Base-by-base conservation (phyloP, 37 sponge, comb jelly and placozoan species). In the Eunapius fragilis region DNA sequence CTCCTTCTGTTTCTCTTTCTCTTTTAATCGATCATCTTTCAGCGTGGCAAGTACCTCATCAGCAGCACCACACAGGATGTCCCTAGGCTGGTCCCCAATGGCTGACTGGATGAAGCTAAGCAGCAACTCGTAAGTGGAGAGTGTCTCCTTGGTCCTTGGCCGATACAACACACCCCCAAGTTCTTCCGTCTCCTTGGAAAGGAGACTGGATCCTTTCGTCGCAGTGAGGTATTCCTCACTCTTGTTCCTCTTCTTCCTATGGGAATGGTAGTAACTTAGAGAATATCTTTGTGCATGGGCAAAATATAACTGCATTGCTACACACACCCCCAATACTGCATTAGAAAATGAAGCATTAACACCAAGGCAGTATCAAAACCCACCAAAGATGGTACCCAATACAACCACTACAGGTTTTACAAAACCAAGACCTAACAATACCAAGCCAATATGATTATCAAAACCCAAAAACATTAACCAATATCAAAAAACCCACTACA, bases 31-130 rank as follows among this genome's bases (percentile, higher is more conserved):
- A 48, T 94, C 93, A 7, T 95, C 90, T 73, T 97, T 99, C 68
- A 99, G 79, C 17, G 96, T 94, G 28, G 92, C 87, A n/a, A 97
- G 86, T n/a, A 97, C 98, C 78, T 97, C 99, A 80, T 97, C 99
- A 12, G 94, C 97, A n/a, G 99, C 99, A 70, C 94, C 99, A 78
- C 95, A 93, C 30, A 99, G 82, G 38, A 99, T 94, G 73, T 99
- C 99, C 30, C 98, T 85, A 6, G 99, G 99, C 89, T 98, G 94
- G 33, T 96, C 96, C 7, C 98, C 99, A 76, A 99, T 92, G 32
- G 35, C 76, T 73, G 90, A 84, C 72, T 95, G 96, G 34, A 99
- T 92, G 87, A 99, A 97, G 67, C 90, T 97, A 31, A 99, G 89
- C 14, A 97, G 82, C 37, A 99, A 37, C 80, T 99, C 96, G 70